A percentile compares a stretch with the other conserved stretches of the same genome.
Conservation (phyloP, 2,888 invertebrate species). For the Trichogramma evanescens region DNA sequence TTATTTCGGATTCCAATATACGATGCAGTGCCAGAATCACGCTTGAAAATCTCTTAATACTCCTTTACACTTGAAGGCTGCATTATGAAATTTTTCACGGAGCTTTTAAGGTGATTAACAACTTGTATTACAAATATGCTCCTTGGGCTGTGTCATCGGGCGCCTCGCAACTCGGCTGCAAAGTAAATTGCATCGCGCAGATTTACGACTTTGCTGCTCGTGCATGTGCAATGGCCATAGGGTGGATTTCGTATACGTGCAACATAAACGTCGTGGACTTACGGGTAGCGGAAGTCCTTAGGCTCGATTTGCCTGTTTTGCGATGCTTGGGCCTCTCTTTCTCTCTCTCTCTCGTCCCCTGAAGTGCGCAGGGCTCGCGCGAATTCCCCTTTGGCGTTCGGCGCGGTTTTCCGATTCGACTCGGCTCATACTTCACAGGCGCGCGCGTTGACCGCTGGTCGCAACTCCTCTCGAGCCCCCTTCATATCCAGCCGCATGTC, state of each 20-base stretch:
- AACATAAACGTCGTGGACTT: conserved; percentile 21
- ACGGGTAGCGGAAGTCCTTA: conserved; percentile 41
- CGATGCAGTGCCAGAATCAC: too few species aligned
- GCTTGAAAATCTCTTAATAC: too few species aligned
- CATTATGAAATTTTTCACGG: conserved; percentile 14
- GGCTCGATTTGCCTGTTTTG: conserved; percentile 40
- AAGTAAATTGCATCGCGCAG: conserved; percentile 4
- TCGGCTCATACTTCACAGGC: conserved; percentile 8
- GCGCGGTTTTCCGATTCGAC: conserved; percentile 19
- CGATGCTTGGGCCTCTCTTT: conserved; percentile 10
- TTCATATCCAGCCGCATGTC: too few species aligned
- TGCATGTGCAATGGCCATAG: too few species aligned
- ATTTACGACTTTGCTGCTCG: conserved; percentile 20
- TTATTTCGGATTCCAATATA: too few species aligned
- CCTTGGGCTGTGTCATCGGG: background rate
- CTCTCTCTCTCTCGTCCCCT: conserved; percentile 7
- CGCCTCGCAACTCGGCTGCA: background rate
- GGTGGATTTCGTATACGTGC: too few species aligned
- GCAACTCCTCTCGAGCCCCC: background rate
- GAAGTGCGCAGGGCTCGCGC: conserved; percentile 8
- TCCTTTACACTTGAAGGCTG: too few species aligned
- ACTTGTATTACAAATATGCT: background rate
- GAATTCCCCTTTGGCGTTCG: conserved; percentile 1
- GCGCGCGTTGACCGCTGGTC: background rate
- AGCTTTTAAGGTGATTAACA: conserved; percentile 16